Evolutionary conservation across 2,797 vertebrate genomes (phyloP).

Genomic region (Eurystomus glaucurus): DNA sequence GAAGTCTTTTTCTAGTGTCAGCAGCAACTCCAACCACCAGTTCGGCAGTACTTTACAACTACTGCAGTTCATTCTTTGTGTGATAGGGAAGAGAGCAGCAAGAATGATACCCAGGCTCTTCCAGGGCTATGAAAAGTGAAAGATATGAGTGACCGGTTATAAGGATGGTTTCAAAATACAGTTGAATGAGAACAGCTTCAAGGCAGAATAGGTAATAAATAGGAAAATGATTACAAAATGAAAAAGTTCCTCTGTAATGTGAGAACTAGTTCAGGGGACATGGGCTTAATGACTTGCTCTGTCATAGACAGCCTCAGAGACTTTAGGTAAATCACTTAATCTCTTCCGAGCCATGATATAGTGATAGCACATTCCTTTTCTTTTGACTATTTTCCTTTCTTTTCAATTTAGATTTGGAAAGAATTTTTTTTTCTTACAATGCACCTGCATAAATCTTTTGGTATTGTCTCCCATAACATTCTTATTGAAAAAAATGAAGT

Average conservation of each 20-base stretch:
- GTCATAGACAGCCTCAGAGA: slow-evolving; percentile 35
- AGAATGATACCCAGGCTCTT: slow-evolving; percentile 50
- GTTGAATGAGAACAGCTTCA: slow-evolving; percentile 34
- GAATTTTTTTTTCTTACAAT: not conserved
- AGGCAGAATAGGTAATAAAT: slow-evolving; percentile 59
- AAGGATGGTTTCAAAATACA: slow-evolving; percentile 27
- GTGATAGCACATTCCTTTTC: not conserved
- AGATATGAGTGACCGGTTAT: slow-evolving; percentile 34
- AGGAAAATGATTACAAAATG: slow-evolving; percentile 58
- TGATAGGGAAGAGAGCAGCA: slow-evolving; percentile 49
- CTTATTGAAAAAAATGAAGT: not conserved
- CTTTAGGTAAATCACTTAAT: slow-evolving; percentile 43
- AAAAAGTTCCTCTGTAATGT: slow-evolving; percentile 36
- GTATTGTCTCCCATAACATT: not conserved
- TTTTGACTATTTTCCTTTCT: not conserved
- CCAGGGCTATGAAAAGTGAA: slow-evolving; percentile 49
- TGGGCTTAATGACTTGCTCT: slow-evolving; percentile 42
- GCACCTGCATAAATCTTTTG: not conserved
- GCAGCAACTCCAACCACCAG: slow-evolving; percentile 77
- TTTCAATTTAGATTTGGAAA: not conserved
- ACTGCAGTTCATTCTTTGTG: slow-evolving; percentile 64
- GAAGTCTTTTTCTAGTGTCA: slow-evolving; percentile 80
- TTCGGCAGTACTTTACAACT: slow-evolving; percentile 78
- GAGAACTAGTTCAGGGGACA: slow-evolving; percentile 15
- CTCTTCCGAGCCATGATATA: not conserved